These are phyloP conservation scores for Globodera ellingtonae DNA, from an alignment of 1,140 invertebrate species.

Conservation along the genomic window DNA sequence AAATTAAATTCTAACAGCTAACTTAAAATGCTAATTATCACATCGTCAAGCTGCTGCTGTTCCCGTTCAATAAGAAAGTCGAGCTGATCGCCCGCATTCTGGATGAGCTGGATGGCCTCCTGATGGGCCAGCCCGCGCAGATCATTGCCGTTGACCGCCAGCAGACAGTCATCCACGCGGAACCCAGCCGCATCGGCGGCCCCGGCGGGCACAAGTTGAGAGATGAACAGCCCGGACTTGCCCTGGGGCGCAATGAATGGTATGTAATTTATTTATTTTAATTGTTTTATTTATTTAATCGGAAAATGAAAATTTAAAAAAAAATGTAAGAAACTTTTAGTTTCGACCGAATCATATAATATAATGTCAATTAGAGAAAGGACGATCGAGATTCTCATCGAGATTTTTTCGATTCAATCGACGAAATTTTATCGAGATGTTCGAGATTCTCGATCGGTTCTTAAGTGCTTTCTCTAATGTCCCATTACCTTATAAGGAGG, in stretches of 20 bases:
- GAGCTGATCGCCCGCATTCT: conserved; percentile 37
- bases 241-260: conserved; percentile 21
- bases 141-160: conserved; percentile 45
- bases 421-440: no score
- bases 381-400: no score
- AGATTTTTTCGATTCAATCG: no score
- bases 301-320: conserved; percentile 54
- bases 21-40: no score
- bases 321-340: no score
- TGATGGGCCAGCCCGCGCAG: conserved; percentile 43
- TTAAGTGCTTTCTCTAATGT: no score
- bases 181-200: conserved; percentile 81
- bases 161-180: conserved; percentile 69
- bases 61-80: conserved; percentile 40
- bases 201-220: conserved; percentile 83
- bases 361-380: no score
- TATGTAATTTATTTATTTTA: not conserved
- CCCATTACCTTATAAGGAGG: conserved; percentile 69
- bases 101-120: conserved; percentile 45
- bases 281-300: conserved; percentile 4
- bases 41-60: not conserved
- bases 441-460: no score
- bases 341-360: no score
- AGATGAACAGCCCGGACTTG: conserved; percentile 70
- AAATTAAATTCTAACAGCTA: no score